phyloP scores from a whole-genome alignment of 2,888 invertebrate species.

The Amiota mariae region DNA sequence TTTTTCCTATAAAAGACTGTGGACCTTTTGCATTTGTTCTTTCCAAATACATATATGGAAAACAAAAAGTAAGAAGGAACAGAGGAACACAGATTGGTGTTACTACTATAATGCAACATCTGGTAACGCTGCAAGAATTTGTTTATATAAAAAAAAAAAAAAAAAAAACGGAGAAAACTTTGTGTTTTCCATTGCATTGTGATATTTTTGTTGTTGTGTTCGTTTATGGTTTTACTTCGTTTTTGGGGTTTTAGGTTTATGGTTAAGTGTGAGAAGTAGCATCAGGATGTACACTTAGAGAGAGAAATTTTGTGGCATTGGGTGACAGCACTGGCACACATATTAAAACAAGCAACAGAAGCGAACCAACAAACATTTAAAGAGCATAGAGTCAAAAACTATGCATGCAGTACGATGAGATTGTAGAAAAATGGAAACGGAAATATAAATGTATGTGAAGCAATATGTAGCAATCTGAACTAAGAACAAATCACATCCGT shows the following conservation, averaged over 20 bases:
- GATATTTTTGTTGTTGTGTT: slow-evolving; percentile 11
- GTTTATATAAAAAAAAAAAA: slow-evolving; percentile 9
- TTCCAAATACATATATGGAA: slow-evolving; percentile 7
- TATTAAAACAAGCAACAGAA: slow-evolving; percentile 20
- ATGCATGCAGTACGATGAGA: neutral
- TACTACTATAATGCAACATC: slow-evolving; percentile 32
- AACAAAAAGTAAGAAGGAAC: neutral
- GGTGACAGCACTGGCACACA: slow-evolving; percentile 22
- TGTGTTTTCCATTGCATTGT: slow-evolving; percentile 40
- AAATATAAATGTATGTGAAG: slow-evolving; percentile 12
- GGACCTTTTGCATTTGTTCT: too few relatives aligned
- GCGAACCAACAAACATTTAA: slow-evolving; percentile 1
- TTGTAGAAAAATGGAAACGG: slow-evolving; percentile 24
- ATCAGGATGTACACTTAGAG: too few relatives aligned
- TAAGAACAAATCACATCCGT: neutral
- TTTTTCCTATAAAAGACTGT: too few relatives aligned
- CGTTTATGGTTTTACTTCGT: slow-evolving; percentile 4
- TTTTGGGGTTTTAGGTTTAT: slow-evolving; percentile 2
- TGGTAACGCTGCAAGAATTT: slow-evolving; percentile 46
- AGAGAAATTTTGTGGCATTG: neutral
- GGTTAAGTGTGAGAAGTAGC: neutral
- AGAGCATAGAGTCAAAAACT: neutral
- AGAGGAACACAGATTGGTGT: slow-evolving; percentile 5
- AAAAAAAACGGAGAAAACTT: slow-evolving; percentile 27
- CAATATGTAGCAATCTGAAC: slow-evolving; percentile 3